These are phyloP conservation scores for Rhadina sibilatrix DNA, from an alignment of 2,113 vertebrate species.

Conservation along the genomic window DNA sequence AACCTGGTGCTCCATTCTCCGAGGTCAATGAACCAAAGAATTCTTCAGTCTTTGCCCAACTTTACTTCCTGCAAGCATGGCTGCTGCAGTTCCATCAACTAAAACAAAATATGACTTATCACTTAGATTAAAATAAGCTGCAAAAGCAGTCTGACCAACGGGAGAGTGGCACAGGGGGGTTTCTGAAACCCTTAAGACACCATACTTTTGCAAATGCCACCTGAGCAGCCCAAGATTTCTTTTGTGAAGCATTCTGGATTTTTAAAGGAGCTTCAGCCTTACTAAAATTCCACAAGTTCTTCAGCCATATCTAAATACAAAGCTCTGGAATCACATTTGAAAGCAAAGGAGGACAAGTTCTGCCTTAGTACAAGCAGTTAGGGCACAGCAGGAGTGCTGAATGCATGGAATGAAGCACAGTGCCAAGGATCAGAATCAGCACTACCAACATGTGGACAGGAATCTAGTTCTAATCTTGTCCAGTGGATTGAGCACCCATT, in stretches of 20 bases:
- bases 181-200: neutral
- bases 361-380: neutral
- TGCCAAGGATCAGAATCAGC: neutral
- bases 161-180: neutral
- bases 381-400: neutral
- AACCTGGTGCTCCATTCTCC: neutral
- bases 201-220: neutral
- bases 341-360: neutral
- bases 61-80: accelerated
- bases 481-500: neutral
- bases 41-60: neutral
- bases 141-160: neutral
- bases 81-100: neutral
- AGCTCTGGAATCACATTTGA: neutral
- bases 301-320: neutral
- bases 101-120: neutral
- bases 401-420: neutral
- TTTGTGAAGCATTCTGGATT: neutral
- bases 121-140: neutral
- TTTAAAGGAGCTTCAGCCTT: neutral
- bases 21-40: neutral
- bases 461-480: neutral
- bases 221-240: neutral
- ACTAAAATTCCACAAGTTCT: neutral
- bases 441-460: neutral